Evolutionary conservation across 2,888 invertebrate genomes (phyloP).

Genomic region (Leptinotarsa peninsularis): DNA sequence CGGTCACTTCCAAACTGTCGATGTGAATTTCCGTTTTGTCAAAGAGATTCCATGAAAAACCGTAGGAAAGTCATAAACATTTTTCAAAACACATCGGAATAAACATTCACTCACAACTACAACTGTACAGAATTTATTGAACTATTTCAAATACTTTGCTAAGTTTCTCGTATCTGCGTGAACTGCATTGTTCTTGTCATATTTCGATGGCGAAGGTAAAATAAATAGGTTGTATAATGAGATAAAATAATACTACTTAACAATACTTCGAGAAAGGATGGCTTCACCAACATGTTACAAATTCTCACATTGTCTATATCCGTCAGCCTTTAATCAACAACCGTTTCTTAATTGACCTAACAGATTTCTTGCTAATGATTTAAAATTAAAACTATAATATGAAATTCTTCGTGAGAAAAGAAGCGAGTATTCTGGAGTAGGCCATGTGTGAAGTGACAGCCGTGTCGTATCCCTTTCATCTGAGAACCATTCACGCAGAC

Average conservation of each 20-base stretch:
- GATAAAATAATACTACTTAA: constrained; percentile 21
- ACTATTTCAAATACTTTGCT: constrained; percentile 42
- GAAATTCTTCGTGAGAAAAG: constrained; percentile 9
- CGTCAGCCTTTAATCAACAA: constrained; percentile 3
- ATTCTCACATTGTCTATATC: constrained; percentile 1
- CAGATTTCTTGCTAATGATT: neutral
- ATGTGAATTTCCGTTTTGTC: constrained; percentile 2
- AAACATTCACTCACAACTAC: constrained; percentile 48
- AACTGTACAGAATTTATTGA: constrained; percentile 49
- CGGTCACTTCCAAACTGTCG: neutral
- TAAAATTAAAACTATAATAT: constrained; percentile 12
- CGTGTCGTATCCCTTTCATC: constrained; percentile 21
- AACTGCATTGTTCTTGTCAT: constrained; percentile 31
- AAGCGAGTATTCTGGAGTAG: constrained; percentile 7
- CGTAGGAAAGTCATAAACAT: constrained; percentile 25
- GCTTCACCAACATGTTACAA: constrained; percentile 1
- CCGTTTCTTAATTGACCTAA: constrained; percentile 7
- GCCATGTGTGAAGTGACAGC: constrained; percentile 16
- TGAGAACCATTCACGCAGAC: constrained; percentile 46
- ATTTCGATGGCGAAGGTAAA: constrained; percentile 27
- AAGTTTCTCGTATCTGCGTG: constrained; percentile 48
- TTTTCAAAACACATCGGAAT: constrained; percentile 42
- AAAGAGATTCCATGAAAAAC: constrained; percentile 21
- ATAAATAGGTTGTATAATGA: constrained; percentile 29
- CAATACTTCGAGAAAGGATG: constrained; percentile 29